Percentiles rank a stretch among this genome's conserved stretches.
phyloP scores from a whole-genome alignment of 2,113 vertebrate species.

The Calyptomena viridis region DNA sequence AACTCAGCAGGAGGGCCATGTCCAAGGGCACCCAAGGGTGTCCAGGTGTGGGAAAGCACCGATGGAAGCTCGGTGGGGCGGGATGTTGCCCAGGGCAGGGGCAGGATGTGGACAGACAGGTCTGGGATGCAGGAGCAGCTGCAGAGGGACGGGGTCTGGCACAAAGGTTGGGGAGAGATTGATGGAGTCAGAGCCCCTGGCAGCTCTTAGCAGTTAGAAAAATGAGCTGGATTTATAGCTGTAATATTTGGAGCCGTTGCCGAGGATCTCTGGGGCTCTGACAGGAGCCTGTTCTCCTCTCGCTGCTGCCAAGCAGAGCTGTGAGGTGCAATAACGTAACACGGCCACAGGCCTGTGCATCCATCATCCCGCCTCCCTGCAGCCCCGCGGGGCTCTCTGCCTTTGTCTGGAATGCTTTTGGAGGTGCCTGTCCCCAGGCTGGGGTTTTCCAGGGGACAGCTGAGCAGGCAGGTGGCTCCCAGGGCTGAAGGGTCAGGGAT shows the following conservation, averaged over 20 bases:
- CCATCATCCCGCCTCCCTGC: neutral
- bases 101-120: neutral
- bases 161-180: neutral
- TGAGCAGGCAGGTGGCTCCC: neutral
- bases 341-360: neutral
- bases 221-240: constrained; percentile 16
- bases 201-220: neutral
- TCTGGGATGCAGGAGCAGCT: neutral
- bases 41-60: rapidly evolving
- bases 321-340: rapidly evolving
- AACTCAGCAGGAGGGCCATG: neutral
- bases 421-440: neutral
- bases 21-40: neutral
- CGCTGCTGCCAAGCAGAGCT: neutral
- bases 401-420: neutral
- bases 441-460: neutral
- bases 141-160: neutral
- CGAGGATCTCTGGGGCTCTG: neutral
- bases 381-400: neutral
- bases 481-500: neutral
- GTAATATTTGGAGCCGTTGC: constrained; percentile 2
- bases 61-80: neutral
- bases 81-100: neutral
- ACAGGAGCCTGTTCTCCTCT: neutral
- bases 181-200: neutral